A percentile compares a stretch with the other conserved stretches of the same genome.
These are phyloP conservation scores for Burhinus bistriatus DNA, from an alignment of 2,113 vertebrate species.

Conservation along the genomic window DNA sequence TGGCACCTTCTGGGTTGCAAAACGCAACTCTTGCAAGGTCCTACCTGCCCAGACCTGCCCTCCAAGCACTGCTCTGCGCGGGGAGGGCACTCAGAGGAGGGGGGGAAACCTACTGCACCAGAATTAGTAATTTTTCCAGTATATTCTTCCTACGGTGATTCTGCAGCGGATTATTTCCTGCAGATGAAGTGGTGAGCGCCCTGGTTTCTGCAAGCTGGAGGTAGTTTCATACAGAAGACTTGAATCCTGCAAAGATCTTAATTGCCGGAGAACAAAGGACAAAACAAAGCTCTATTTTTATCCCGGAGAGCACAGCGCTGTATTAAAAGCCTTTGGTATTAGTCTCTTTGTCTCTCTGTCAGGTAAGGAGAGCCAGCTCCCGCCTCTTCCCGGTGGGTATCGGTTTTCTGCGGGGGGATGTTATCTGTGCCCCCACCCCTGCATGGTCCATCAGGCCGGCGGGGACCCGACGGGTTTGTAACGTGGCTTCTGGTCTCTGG, in stretches of 20 bases:
- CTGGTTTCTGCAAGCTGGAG: neutral
- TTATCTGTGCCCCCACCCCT: neutral
- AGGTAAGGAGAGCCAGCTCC: neutral
- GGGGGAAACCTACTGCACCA: neutral
- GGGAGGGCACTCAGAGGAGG: too few relatives aligned
- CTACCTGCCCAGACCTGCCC: neutral
- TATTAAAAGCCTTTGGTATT: neutral
- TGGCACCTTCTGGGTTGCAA: neutral
- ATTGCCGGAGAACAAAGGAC: neutral
- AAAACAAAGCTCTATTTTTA: neutral
- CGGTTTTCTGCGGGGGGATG: neutral
- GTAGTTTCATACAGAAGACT: neutral
- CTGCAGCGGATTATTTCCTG: neutral
- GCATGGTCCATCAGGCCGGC: fast-evolving
- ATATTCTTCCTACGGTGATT: too few relatives aligned
- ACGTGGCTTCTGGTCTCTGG: neutral
- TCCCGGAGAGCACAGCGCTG: neutral
- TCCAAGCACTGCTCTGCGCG: fast-evolving
- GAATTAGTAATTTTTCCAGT: neutral
- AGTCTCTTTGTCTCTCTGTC: neutral
- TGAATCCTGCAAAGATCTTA: neutral
- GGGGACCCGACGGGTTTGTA: neutral
- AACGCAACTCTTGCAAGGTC: fast-evolving
- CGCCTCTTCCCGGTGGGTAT: neutral
- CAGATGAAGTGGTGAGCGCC: neutral